Evolutionary conservation across 2,797 vertebrate genomes (phyloP).

Genomic region (Picus viridis): DNA sequence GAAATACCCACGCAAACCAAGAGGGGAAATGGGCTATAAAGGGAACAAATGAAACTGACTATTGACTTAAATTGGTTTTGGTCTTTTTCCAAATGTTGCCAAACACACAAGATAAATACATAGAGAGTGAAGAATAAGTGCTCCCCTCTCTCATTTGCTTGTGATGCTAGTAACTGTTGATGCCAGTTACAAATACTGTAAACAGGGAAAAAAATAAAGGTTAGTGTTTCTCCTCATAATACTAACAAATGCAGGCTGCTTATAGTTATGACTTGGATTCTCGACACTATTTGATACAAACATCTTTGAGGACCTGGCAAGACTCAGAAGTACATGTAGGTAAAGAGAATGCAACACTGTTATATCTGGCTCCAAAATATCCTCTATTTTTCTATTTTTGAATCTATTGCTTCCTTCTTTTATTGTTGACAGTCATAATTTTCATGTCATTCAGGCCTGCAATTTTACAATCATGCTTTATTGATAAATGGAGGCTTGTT

Average conservation of each 20-base stretch:
- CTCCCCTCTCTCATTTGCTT: neutral
- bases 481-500: neutral
- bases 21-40: slow-evolving; percentile 61
- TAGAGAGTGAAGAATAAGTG: neutral
- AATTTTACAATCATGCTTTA: slow-evolving; percentile 6
- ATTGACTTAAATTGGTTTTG: slow-evolving; percentile 58
- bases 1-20: slow-evolving; percentile 65
- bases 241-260: neutral
- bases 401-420: neutral
- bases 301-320: neutral
- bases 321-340: neutral
- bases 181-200: neutral
- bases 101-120: slow-evolving; percentile 44
- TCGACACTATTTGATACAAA: neutral
- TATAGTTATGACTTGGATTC: neutral
- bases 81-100: slow-evolving; percentile 49
- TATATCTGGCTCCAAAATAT: neutral
- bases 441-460: neutral
- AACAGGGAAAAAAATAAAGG: neutral
- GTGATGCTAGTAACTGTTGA: neutral
- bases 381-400: neutral
- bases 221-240: neutral
- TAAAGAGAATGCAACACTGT: neutral
- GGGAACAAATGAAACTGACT: slow-evolving; percentile 44
- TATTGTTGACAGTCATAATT: neutral